These are phyloP conservation scores for Drosophila kohkoa DNA, from an alignment of 1,140 invertebrate genomes.

Conservation along the genomic window DNA sequence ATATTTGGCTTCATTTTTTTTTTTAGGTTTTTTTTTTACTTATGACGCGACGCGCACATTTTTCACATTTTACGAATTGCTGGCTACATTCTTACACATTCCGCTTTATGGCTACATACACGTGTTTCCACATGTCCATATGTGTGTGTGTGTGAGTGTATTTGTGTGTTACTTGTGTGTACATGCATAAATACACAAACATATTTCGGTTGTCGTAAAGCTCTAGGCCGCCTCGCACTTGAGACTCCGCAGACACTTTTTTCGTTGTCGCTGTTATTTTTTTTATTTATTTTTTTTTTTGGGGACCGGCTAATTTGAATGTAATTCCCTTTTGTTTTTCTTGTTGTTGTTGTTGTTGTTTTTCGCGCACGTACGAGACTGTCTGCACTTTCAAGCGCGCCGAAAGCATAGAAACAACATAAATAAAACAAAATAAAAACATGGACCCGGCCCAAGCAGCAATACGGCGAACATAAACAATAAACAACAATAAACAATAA, in stretches of 20 bases:
- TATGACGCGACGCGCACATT: constrained; percentile 37
- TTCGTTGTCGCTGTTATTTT: background rate
- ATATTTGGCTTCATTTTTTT: constrained; percentile 33
- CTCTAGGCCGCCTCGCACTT: constrained; percentile 26
- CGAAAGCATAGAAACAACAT: constrained; percentile 51
- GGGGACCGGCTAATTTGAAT: constrained; percentile 70
- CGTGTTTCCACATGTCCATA: constrained; percentile 30
- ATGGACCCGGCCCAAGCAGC: constrained; percentile 21
- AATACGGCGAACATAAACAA: constrained; percentile 43
- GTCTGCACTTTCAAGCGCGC: constrained; percentile 48
- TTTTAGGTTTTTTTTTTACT: constrained; percentile 25
- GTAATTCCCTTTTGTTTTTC: constrained; percentile 59
- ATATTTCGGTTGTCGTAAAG: constrained; percentile 55
- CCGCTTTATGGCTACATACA: constrained; percentile 9
- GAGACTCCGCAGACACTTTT: constrained; percentile 21
- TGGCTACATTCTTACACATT: constrained; percentile 55
- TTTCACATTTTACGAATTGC: constrained; percentile 44
- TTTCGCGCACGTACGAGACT: constrained; percentile 33
- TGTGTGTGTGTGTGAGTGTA: constrained; percentile 2
- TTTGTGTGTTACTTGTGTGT: constrained; percentile 3
- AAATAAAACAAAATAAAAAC: constrained; percentile 43
- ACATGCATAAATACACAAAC: constrained; percentile 1
- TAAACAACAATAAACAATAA: constrained; percentile 63
- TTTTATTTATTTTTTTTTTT: background rate
- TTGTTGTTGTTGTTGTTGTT: constrained; percentile 11